These are phyloP conservation scores for Glaucopsyche alexis DNA, from an alignment of 2,888 invertebrate species.

Conservation along the genomic window DNA sequence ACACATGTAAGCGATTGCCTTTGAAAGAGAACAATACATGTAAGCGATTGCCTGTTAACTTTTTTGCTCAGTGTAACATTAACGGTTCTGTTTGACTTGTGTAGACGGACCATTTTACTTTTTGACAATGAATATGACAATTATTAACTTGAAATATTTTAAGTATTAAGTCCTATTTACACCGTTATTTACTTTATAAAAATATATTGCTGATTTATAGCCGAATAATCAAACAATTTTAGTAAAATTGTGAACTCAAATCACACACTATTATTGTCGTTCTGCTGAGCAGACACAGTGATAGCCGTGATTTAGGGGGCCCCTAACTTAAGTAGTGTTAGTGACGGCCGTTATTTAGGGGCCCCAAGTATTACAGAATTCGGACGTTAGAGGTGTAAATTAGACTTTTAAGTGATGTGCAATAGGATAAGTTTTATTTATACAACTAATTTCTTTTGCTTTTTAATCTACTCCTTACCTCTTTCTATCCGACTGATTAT, in stretches of 20 bases:
- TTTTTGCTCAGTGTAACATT: background rate
- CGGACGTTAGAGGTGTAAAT: background rate
- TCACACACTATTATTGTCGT: background rate
- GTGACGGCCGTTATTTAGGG: background rate
- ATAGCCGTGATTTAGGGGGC: background rate
- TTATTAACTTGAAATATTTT: background rate
- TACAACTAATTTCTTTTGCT: constrained; percentile 19
- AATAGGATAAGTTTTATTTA: constrained; percentile 22
- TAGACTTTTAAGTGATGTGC: constrained; percentile 15
- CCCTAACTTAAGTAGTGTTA: background rate
- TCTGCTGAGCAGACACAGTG: background rate
- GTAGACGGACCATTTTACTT: background rate
- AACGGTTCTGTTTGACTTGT: background rate
- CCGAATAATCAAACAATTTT: background rate
- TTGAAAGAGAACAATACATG: no score
- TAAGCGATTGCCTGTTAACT: background rate
- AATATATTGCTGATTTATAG: background rate
- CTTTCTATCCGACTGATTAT: constrained; percentile 60
- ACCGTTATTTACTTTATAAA: constrained; percentile 7
- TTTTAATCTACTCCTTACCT: constrained; percentile 10
- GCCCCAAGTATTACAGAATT: background rate
- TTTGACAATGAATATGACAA: constrained; percentile 4
- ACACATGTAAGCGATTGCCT: background rate
- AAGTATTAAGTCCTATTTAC: background rate
- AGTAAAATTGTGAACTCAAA: background rate